These are phyloP conservation scores for Helicoverpa armigera DNA, from an alignment of 1,140 invertebrate genomes.

Conservation along the genomic window DNA sequence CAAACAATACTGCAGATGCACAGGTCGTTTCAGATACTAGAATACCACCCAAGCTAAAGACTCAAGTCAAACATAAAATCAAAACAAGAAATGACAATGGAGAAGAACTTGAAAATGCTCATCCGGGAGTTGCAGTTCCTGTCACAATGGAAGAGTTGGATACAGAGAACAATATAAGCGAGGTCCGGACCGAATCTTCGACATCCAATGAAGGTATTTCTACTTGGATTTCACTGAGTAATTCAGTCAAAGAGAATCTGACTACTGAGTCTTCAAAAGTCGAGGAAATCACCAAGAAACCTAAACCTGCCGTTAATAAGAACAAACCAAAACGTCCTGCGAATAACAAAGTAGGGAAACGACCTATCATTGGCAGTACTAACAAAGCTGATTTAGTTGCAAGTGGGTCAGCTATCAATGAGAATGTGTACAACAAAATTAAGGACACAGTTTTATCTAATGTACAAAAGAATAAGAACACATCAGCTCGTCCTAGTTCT, in stretches of 20 bases:
- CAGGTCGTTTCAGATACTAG: conserved; percentile 87
- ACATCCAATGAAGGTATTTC: conserved; percentile 90
- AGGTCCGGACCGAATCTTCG: conserved; percentile 84
- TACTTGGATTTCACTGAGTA: conserved; percentile 91
- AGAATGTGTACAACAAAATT: conserved; percentile 85
- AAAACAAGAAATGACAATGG: conserved; percentile 80
- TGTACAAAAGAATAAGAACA: conserved; percentile 84
- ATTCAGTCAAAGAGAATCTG: conserved; percentile 71
- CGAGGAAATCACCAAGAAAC: conserved; percentile 75
- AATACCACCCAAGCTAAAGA: conserved; percentile 88
- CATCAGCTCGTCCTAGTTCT: conserved; percentile 62
- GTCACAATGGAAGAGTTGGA: conserved; percentile 86
- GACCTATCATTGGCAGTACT: conserved; percentile 80
- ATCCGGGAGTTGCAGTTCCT: conserved; percentile 88
- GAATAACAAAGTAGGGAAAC: conserved; percentile 68
- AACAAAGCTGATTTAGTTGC: conserved; percentile 85
- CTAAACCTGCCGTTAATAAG: conserved; percentile 70
- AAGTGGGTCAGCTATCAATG: conserved; percentile 83
- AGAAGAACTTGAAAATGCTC: conserved; percentile 83
- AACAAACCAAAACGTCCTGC: conserved; percentile 78
- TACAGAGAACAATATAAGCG: conserved; percentile 77
- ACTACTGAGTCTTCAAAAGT: conserved; percentile 78
- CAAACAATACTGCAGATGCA: conserved; percentile 70
- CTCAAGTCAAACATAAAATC: conserved; percentile 83
- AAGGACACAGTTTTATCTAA: conserved; percentile 85